Conservation (phyloP, 2,113 vertebrate genomes). For the Heterotilapia buettikoferi region DNA sequence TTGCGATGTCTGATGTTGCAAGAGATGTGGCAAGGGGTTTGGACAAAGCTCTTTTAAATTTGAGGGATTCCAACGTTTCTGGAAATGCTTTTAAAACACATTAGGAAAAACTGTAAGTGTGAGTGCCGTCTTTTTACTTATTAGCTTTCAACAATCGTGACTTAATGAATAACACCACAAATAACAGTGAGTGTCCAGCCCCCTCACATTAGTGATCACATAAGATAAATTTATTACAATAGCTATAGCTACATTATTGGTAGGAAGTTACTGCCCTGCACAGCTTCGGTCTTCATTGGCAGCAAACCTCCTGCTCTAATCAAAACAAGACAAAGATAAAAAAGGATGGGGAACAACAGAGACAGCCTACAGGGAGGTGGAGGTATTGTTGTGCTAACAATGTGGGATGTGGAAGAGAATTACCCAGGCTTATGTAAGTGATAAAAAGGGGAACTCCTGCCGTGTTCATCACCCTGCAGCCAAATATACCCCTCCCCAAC, state of each 20-base stretch:
- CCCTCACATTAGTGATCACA: background rate
- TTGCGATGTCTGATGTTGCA: background rate
- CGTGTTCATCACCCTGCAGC: conserved; percentile 15
- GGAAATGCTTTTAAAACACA: background rate
- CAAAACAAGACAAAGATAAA: background rate
- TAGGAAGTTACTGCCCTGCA: background rate
- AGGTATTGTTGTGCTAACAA: conserved; percentile 30
- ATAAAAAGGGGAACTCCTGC: conserved; percentile 12
- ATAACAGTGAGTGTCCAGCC: background rate
- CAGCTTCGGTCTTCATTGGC: background rate
- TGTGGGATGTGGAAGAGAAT: background rate
- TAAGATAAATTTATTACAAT: background rate
- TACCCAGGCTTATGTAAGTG: conserved; percentile 8
- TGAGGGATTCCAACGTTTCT: background rate
- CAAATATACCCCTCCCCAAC: background rate
- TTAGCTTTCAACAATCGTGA: background rate
- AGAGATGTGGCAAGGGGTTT: background rate
- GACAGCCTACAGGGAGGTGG: background rate
- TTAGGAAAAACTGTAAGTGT: background rate
- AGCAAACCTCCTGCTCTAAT: background rate
- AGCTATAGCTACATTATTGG: background rate
- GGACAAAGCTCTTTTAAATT: background rate
- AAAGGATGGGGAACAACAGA: background rate
- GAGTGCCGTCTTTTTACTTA: background rate
- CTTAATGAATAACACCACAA: background rate